Evolutionary conservation across 2,797 vertebrate genomes (phyloP).

Genomic region (Apogon hyalosoma): DNA sequence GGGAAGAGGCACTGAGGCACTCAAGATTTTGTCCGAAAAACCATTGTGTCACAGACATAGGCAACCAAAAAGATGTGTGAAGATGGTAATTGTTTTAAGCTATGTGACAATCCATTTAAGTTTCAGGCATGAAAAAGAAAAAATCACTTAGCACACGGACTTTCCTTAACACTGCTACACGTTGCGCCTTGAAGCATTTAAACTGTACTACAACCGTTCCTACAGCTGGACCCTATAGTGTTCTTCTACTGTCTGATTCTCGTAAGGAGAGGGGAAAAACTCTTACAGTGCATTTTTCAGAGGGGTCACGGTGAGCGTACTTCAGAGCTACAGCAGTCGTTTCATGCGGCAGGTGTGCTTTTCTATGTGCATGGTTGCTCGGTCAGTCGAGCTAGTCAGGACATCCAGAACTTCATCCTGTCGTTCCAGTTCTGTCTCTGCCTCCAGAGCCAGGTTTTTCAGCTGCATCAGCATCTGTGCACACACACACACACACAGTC

Average conservation of each 20-base stretch:
- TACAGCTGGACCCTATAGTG: slow-evolving; percentile 6
- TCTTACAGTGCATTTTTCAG: slow-evolving; percentile 37
- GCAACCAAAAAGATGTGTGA: no score
- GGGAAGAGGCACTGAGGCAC: no score
- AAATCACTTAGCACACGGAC: no score
- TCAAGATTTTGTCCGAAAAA: no score
- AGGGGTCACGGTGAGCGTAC: not conserved
- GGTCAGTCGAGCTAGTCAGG: slow-evolving; percentile 86
- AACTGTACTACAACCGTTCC: slow-evolving; percentile 7
- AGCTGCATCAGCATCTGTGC: slow-evolving; percentile 91
- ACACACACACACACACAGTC: slow-evolving; percentile 31
- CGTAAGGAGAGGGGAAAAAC: slow-evolving; percentile 23
- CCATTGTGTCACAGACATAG: no score
- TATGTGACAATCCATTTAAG: no score
- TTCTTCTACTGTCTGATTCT: slow-evolving; percentile 23
- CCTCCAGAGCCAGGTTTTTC: slow-evolving; percentile 91
- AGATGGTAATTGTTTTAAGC: no score
- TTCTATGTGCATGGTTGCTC: slow-evolving; percentile 84
- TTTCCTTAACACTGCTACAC: no score
- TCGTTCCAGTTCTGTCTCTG: slow-evolving; percentile 90
- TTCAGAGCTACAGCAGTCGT: slow-evolving; percentile 83
- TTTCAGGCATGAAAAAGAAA: no score
- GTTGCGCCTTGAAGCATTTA: slow-evolving; percentile 1
- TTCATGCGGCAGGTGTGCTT: slow-evolving; percentile 90
- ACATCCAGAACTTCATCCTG: slow-evolving; percentile 91